Conservation (phyloP, 2,113 vertebrate species). For the Microcebus murinus region DNA sequence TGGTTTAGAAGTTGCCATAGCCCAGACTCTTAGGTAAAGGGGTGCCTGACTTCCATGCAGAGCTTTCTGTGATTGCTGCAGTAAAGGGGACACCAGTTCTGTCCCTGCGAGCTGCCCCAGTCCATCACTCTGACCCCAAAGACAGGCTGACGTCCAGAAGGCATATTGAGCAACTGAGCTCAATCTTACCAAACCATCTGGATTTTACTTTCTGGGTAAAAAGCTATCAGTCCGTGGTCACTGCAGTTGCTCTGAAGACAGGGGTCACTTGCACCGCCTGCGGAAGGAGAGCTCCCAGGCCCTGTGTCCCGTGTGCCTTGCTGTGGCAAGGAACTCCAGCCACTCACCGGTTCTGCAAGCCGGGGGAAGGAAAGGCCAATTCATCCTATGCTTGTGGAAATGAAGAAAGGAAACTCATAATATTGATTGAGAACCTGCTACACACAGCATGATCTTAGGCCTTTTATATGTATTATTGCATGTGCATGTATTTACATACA, state of each 20-base stretch:
- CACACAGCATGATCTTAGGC: neutral
- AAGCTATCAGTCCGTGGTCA: neutral
- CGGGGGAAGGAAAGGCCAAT: neutral
- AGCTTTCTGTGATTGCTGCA: neutral
- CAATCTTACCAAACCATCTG: slow-evolving; percentile 24
- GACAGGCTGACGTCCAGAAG: neutral
- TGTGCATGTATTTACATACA: neutral
- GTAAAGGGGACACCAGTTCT: neutral
- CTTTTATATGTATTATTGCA: neutral
- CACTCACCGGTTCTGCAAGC: neutral
- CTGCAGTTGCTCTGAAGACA: neutral
- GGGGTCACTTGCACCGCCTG: fast-evolving
- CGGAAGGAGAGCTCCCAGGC: neutral
- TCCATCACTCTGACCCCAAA: neutral
- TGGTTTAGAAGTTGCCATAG: neutral
- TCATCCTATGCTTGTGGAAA: neutral
- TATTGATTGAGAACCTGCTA: neutral
- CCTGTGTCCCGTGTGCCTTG: too few relatives aligned
- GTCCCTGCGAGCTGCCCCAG: neutral
- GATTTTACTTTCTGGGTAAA: slow-evolving; percentile 57
- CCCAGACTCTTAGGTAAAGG: neutral
- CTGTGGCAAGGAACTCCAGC: neutral
- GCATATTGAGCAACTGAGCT: neutral
- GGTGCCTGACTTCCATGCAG: neutral
- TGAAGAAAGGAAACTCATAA: neutral